Evolutionary conservation across 2,113 vertebrate genomes (phyloP), one percentile per base, ranked within the genome.

Genomic region (Pterocles orientalis): DNA sequence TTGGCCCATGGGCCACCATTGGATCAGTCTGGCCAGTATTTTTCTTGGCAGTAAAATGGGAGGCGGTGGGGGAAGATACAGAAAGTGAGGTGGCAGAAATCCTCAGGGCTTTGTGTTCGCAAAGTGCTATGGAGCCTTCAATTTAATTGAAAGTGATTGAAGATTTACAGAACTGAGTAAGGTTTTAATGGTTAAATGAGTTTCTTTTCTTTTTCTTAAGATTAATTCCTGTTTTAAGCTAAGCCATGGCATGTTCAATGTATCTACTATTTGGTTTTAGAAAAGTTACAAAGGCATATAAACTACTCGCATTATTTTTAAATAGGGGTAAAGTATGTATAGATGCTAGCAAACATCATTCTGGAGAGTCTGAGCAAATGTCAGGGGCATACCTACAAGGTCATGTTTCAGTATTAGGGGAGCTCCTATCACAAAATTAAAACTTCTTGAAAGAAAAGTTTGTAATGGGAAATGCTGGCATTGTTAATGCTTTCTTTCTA

Each of bases 391-490:
- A 92, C 53, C 58, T 94, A 50, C 83, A 80, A 88, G 93, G 58
- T 97, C 87, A 89, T 71, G 88, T 96, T 97, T 97, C 94, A 92
- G 65, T 58, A 65, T 77, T 81, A 82, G 77, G 62, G 71, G 47
- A 96, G 90, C 92, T 89, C 70, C 60, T 84, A n/a, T n/a, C 9
- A 3, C 93, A 87, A 94, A 97, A 96, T 95, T 95, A 94, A 97
- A 97, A 97, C 92, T 77, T 95, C 82, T 81, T 92, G 90, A 95
- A 96, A 97, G 92, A 97, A 64, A 97, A 94, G 95, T 61, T 92
- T 95, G 94, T 96, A 95, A 95, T 94, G 73, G 70, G 82, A 97
- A 97, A 92, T 92, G 64, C 77, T 94, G 95, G 90, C 94, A 96
- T 53, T 79, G 89, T 79, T 89, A 95, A 88, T 50, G 79, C 86